A percentile compares a stretch with the other conserved stretches of the same genome.
phyloP scores from a whole-genome alignment of 2,797 vertebrate genomes.

The Arremon aurantiirostris region DNA sequence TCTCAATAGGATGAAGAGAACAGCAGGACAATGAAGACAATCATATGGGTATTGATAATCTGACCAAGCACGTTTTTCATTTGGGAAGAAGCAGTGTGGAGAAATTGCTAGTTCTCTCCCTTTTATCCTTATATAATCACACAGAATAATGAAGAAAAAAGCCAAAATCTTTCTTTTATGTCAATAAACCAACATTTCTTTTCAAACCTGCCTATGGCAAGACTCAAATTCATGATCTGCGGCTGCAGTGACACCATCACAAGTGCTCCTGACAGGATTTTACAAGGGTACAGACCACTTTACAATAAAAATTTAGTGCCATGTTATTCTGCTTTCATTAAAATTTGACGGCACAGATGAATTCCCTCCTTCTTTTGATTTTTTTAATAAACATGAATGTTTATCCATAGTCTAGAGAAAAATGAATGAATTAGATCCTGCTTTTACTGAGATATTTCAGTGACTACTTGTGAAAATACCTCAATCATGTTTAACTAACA shows the following conservation, averaged over 20 bases:
- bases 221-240: not conserved
- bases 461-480: not conserved
- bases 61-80: not conserved
- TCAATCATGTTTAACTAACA: not conserved
- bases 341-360: not conserved
- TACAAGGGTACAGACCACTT: not conserved
- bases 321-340: not conserved
- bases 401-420: not conserved
- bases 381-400: not conserved
- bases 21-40: constrained; percentile 20
- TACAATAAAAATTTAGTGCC: not conserved
- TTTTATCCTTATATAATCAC: not conserved
- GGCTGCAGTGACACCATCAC: not conserved
- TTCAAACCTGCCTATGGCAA: not conserved
- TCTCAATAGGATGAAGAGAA: constrained; percentile 64
- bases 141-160: not conserved
- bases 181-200: constrained; percentile 15
- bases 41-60: constrained; percentile 21
- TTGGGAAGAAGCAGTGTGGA: not conserved
- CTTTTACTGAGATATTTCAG: not conserved
- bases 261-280: not conserved
- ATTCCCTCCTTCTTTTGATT: not conserved
- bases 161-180: not conserved
- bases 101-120: not conserved
- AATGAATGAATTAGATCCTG: not conserved